Evolutionary conservation across 2,797 vertebrate species (phyloP).

Genomic region (Sebastes cheni): DNA sequence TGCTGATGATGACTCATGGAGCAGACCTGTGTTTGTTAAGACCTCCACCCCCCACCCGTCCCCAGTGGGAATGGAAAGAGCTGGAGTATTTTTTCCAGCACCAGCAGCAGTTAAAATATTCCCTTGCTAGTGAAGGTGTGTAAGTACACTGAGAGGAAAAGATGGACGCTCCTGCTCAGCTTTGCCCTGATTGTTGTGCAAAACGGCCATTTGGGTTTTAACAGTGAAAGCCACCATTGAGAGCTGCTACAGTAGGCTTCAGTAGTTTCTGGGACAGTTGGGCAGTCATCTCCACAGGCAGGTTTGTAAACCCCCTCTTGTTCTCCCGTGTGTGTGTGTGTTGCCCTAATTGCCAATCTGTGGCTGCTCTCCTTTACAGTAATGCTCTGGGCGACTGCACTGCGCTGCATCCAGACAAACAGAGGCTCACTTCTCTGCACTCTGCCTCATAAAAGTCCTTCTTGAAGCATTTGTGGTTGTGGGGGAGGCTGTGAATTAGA

Average conservation of each 20-base stretch:
- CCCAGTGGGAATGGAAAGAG: conserved; percentile 62
- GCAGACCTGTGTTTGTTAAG: conserved; percentile 57
- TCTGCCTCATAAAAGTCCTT: conserved; percentile 43
- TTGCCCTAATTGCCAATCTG: conserved; percentile 72
- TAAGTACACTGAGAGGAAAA: conserved; percentile 17
- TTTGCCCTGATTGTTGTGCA: conserved; percentile 33
- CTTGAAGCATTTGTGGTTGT: conserved; percentile 18
- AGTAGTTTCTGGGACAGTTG: conserved; percentile 74
- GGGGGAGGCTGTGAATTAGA: conserved; percentile 1
- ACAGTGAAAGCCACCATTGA: conserved; percentile 67
- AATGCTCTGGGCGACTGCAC: conserved; percentile 49
- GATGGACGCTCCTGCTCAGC: conserved; percentile 16
- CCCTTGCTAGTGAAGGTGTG: conserved; percentile 20
- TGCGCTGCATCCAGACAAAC: conserved; percentile 51
- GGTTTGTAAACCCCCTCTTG: conserved; percentile 68
- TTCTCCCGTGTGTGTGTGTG: conserved; percentile 47
- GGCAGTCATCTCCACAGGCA: conserved; percentile 64
- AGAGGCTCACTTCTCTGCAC: conserved; percentile 35
- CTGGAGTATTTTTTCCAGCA: conserved; percentile 38
- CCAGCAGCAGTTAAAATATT: conserved; percentile 18
- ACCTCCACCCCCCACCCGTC: background rate
- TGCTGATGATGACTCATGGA: conserved; percentile 67
- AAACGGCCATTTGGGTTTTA: conserved; percentile 34
- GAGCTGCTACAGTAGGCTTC: conserved; percentile 59
- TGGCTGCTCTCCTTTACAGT: conserved; percentile 52